These are phyloP conservation scores for Eulithis prunata DNA, from an alignment of 2,888 invertebrate genomes.

Conservation along the genomic window DNA sequence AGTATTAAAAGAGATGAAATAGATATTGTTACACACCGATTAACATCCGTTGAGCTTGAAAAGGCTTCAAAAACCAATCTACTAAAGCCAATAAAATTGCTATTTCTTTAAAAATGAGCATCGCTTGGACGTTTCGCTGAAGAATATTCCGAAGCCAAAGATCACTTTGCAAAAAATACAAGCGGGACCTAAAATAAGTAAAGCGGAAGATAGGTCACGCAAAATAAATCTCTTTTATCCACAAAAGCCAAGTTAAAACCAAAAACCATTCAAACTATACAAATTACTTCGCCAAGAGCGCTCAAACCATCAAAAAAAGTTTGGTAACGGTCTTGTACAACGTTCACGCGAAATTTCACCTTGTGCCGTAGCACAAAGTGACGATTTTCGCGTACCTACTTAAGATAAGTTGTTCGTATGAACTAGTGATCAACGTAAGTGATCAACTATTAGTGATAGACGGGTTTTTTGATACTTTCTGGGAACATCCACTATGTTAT, in stretches of 20 bases:
- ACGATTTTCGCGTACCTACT: neutral
- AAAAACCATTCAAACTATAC: conserved; percentile 17
- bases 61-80: neutral
- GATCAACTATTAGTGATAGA: too few relatives aligned
- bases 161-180: conserved; percentile 17
- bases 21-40: too few relatives aligned
- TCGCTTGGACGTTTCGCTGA: neutral
- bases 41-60: too few relatives aligned
- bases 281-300: conserved; percentile 6
- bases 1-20: too few relatives aligned
- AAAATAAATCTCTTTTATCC: conserved; percentile 18
- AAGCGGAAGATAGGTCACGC: conserved; percentile 5
- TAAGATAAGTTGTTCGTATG: too few relatives aligned
- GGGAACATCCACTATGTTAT: too few relatives aligned
- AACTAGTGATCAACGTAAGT: too few relatives aligned
- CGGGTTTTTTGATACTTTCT: too few relatives aligned
- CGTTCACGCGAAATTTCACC: neutral
- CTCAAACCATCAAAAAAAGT: conserved; percentile 4
- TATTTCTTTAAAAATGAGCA: neutral
- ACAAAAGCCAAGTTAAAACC: conserved; percentile 15
- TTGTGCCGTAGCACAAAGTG: neutral
- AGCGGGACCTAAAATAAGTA: conserved; percentile 6
- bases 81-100: neutral
- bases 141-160: neutral
- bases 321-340: neutral